These are phyloP conservation scores for Drosophila pruinosa DNA, from an alignment of 1,140 invertebrate species.

Conservation along the genomic window DNA sequence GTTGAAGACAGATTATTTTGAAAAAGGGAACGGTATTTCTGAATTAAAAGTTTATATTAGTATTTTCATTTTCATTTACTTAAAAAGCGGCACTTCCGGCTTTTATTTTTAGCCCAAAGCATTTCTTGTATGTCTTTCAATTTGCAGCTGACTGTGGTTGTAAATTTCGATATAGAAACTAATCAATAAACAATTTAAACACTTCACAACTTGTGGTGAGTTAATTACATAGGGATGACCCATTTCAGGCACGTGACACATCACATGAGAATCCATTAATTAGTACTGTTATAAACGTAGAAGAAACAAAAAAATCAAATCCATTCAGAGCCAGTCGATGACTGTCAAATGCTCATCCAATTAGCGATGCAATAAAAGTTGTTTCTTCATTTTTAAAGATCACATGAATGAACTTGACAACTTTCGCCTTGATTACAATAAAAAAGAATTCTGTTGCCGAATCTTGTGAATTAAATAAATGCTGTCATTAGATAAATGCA, in stretches of 20 bases:
- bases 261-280: constrained; percentile 24
- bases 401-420: constrained; percentile 39
- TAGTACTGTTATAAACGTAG: constrained; percentile 31
- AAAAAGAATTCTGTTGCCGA: not conserved
- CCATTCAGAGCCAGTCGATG: constrained; percentile 20
- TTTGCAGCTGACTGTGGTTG: constrained; percentile 4
- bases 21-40: no score
- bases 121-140: not conserved
- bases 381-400: not conserved
- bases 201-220: constrained; percentile 1
- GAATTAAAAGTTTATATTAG: no score
- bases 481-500: constrained; percentile 38
- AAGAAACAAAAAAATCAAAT: constrained; percentile 14
- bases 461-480: constrained; percentile 51
- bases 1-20: no score
- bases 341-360: constrained; percentile 1
- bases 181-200: constrained; percentile 18
- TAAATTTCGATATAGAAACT: not conserved
- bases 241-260: constrained; percentile 33
- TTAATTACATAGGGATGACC: constrained; percentile 13
- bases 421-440: constrained; percentile 32
- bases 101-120: not conserved
- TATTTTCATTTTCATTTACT: no score
- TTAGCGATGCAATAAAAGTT: constrained; percentile 32
- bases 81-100: constrained; percentile 4